Evolutionary conservation across 2,113 vertebrate genomes (phyloP), one percentile per base, ranked within the genome.

Genomic region (Chelonoidis abingdonii): DNA sequence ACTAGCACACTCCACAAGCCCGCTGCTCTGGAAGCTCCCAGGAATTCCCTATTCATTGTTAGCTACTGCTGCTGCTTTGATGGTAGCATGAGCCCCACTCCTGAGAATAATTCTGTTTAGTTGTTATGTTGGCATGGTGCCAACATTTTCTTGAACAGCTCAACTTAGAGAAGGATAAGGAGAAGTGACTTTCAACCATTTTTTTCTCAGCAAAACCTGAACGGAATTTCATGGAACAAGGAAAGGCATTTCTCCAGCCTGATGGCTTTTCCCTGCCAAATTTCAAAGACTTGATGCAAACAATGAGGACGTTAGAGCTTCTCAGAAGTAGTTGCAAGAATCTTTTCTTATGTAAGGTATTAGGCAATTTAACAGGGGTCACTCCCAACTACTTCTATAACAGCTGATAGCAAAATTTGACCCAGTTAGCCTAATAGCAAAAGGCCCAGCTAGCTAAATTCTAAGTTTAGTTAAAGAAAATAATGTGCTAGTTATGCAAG

Each of bases 211-310:
- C 27, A 87, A 47, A 52, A 92, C 50, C 79, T 75, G 75, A 88
- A 79, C 49, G 89, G 56, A 95, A 94, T 91, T 54, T 65, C 50
- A 49, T 16, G 57, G 65, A 85, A 90, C 49, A 83, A 92, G 94
- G 31, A 0, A 0, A 92, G 49, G 38, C 44, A 50, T 13, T 84
- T 93, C 87, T 84, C 49, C 83, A 35, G 22, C 38, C 89, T 80
- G 44, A 89, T 83, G 0, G 0, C n/a, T 85, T 92, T 79, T 84
- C 89, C n/a, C 89, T 95, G 78, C 16, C 41, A 47, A 54, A 87
- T 89, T 96, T 96, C 57, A 87, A 88, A 93, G 41, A 80, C 2
- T 0, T 57, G 16, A 94, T 91, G 56, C 49, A 89, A 92, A 86
- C 53, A 87, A 82, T 49, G 83, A 92, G 87, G 17, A 21, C 80